Evolutionary conservation across 2,888 invertebrate species (phyloP), one percentile per base, ranked within the genome.

Genomic region (Hirudinaria manillensis): DNA sequence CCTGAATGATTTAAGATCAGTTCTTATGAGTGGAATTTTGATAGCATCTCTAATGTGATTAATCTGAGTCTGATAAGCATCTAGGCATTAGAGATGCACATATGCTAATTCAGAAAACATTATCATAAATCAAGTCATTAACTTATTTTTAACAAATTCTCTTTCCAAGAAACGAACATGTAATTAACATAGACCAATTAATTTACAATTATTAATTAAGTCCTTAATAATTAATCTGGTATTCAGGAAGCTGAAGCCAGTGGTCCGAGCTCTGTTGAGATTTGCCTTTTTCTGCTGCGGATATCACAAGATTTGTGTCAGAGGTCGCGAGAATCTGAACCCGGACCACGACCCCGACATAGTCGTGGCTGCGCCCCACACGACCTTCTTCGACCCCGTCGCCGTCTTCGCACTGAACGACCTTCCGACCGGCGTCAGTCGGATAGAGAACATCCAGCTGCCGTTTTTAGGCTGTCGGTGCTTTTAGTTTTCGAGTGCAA

Each of bases 371-470:
- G 94, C 93, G 6, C 95, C 95, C 2, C 96, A 96, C 85, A 93
- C 94, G 56, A 90, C 92, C 76, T 94, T 91, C 89, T 91, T 92
- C 87, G 96, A 96, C 86, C 91, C 92, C 77, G 88, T 94, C 78
- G 89, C 92, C 80, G 91, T 75, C 19, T 78, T 93, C 82, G 90
- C 93, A 77, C 89, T 89, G 82, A 89, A 92, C 80, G 91, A 91
- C 21, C 92, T 92, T 72, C 92, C 93, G 38, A 92, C 92, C 81
- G 91, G 93, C 83, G 93, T 95, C 80, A 93, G 93, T 79, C 93
- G 93, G 84, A 91, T 90, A 29, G 93, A 93, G 84, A 91, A 92
- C 53, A 90, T 90, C 72, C 87, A 89, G 77, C 89, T 93, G 81
- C 93, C 93, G 77, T 88, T 94, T 82, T 90, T 94, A 85, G 94